Evolutionary conservation across 2,113 vertebrate species (phyloP).

Genomic region (Isichthys henryi): DNA sequence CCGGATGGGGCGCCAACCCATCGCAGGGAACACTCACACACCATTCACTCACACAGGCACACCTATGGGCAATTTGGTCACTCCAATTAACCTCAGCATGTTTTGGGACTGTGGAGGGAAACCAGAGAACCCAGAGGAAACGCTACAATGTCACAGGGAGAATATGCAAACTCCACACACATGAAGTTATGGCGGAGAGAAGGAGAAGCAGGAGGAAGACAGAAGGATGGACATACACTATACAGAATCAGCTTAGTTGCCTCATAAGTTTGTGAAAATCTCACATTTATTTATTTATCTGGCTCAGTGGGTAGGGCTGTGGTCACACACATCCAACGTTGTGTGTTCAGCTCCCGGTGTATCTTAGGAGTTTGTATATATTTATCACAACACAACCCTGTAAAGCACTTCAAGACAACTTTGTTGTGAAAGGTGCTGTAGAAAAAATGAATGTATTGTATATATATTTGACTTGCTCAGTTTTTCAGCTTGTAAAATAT

Average conservation of each 20-base stretch:
- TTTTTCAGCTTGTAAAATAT: background rate
- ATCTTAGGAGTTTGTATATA: background rate
- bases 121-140: too few species aligned
- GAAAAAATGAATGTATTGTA: too few species aligned
- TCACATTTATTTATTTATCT: too few species aligned
- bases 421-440: too few species aligned
- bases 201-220: background rate
- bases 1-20: background rate
- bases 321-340: background rate
- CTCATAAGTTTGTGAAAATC: background rate
- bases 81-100: background rate
- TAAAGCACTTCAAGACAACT: too few species aligned
- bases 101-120: too few species aligned
- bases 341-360: background rate
- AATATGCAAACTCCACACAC: too few species aligned
- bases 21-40: background rate
- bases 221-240: background rate
- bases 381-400: too few species aligned
- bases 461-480: too few species aligned
- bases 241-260: background rate
- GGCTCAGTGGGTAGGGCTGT: background rate
- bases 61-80: background rate
- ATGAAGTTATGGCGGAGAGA: too few species aligned
- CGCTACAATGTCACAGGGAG: too few species aligned
- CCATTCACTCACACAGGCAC: background rate